Conservation (phyloP, 2,113 vertebrate genomes). For the Trematomus loennbergii region DNA sequence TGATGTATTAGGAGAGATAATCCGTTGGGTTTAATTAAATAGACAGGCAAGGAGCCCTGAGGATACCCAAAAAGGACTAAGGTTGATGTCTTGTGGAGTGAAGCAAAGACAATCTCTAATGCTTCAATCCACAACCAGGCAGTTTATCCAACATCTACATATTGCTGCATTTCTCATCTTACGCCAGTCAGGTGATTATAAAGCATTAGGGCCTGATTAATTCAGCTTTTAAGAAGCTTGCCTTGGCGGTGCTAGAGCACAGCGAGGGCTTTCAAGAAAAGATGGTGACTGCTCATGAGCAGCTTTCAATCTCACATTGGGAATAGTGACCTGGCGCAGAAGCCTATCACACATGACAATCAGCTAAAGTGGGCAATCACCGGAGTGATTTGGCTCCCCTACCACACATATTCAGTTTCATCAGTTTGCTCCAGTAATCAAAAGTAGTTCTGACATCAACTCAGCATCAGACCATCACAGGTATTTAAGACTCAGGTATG, state of each 20-base stretch:
- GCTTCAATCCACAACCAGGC: constrained; percentile 52
- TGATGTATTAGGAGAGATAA: constrained; percentile 70
- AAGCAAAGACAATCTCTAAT: constrained; percentile 56
- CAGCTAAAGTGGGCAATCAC: constrained; percentile 50
- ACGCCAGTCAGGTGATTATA: constrained; percentile 62
- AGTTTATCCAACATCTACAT: constrained; percentile 61
- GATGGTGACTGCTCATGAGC: constrained; percentile 35
- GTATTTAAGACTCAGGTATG: constrained; percentile 37
- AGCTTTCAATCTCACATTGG: constrained; percentile 10
- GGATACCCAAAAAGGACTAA: constrained; percentile 36
- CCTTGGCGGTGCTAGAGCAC: constrained; percentile 49
- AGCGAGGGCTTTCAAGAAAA: constrained; percentile 53
- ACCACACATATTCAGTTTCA: constrained; percentile 45
- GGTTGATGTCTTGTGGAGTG: constrained; percentile 42
- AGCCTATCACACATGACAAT: constrained; percentile 55
- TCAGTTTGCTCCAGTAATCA: constrained; percentile 52
- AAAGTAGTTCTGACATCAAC: constrained; percentile 27
- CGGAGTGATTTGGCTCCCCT: constrained; percentile 30
- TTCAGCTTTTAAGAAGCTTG: constrained; percentile 61
- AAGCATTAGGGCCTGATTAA: constrained; percentile 68
- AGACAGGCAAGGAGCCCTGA: constrained; percentile 48
- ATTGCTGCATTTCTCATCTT: constrained; percentile 65
- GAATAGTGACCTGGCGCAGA: not conserved
- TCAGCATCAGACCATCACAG: constrained; percentile 44
- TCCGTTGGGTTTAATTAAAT: constrained; percentile 76